Percentiles rank a stretch among this genome's conserved stretches.
phyloP scores from a whole-genome alignment of 2,888 invertebrate genomes.

The Spisula subtruncata region DNA sequence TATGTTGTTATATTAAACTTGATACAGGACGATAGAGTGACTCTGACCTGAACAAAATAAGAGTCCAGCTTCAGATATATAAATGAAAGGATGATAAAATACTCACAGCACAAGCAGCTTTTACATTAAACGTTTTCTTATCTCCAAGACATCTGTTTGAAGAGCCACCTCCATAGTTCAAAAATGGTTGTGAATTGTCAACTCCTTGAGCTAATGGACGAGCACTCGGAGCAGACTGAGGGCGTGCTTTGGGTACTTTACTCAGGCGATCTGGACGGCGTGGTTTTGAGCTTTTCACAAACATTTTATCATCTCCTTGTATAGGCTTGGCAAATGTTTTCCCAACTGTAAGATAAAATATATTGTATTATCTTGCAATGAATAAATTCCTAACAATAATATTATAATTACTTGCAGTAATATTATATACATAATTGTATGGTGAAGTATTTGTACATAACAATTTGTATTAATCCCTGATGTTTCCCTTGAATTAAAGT shows the following conservation, averaged over 20 bases:
- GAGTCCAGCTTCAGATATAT: no score
- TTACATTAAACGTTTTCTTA: slow-evolving; percentile 77
- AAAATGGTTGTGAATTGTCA: slow-evolving; percentile 70
- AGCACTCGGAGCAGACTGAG: slow-evolving; percentile 59
- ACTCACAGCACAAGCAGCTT: slow-evolving; percentile 78
- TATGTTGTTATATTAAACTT: no score
- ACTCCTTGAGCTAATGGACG: slow-evolving; percentile 51
- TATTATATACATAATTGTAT: no score
- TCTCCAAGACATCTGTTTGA: slow-evolving; percentile 58
- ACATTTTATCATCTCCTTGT: slow-evolving; percentile 67
- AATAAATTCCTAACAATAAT: no score
- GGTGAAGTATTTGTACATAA: no score
- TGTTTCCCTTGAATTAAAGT: no score
- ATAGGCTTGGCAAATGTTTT: slow-evolving; percentile 70
- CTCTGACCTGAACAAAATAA: no score
- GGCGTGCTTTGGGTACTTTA: slow-evolving; percentile 61
- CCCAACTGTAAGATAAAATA: slow-evolving; percentile 57
- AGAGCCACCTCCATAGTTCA: slow-evolving; percentile 74
- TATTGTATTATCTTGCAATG: neutral
- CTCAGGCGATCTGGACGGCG: slow-evolving; percentile 69
- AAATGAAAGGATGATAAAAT: neutral
- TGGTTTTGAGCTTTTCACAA: slow-evolving; percentile 67
- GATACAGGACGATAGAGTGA: no score
- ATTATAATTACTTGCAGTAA: no score
- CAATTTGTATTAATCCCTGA: no score